These are phyloP conservation scores for Drosophila melanocephala DNA, from an alignment of 2,888 invertebrate genomes.

Conservation along the genomic window DNA sequence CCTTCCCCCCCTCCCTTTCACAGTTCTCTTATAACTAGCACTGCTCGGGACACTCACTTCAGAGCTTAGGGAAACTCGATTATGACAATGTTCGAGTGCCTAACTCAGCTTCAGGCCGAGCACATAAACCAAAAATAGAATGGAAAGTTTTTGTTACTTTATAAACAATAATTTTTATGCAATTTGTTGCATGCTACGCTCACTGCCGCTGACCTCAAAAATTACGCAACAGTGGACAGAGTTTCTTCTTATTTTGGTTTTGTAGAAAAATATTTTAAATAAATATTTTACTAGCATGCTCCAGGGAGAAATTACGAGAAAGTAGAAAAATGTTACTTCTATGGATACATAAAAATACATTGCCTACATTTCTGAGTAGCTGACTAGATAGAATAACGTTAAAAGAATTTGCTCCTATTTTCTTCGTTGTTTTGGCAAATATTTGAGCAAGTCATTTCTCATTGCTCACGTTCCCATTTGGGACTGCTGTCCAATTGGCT, in stretches of 20 bases:
- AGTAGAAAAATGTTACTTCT: slow-evolving; percentile 7
- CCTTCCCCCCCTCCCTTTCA: too few species aligned
- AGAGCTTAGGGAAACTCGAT: slow-evolving; percentile 38
- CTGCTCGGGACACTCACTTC: slow-evolving; percentile 1
- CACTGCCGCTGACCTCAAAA: slow-evolving; percentile 22
- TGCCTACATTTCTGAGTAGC: slow-evolving; percentile 31
- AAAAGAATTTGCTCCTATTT: slow-evolving; percentile 17
- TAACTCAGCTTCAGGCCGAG: slow-evolving; percentile 13
- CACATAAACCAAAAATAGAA: slow-evolving; percentile 6
- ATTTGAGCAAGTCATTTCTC: slow-evolving; percentile 70
- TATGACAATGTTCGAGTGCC: slow-evolving; percentile 40
- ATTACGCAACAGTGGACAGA: slow-evolving; percentile 14
- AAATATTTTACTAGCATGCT: slow-evolving; percentile 18
- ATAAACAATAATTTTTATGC: slow-evolving; percentile 50
- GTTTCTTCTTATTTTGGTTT: not conserved
- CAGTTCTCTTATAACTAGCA: not conserved
- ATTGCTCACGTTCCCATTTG: slow-evolving; percentile 46
- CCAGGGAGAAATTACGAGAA: slow-evolving; percentile 8
- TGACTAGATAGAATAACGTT: slow-evolving; percentile 4
- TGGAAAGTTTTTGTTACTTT: slow-evolving; percentile 45
- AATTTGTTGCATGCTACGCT: slow-evolving; percentile 43
- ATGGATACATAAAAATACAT: slow-evolving; percentile 26
- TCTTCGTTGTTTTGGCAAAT: slow-evolving; percentile 58
- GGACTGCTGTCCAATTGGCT: slow-evolving; percentile 37
- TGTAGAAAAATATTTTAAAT: slow-evolving; percentile 7